These are phyloP conservation scores for Pollenia labialis DNA, from an alignment of 2,888 invertebrate species.

Conservation along the genomic window DNA sequence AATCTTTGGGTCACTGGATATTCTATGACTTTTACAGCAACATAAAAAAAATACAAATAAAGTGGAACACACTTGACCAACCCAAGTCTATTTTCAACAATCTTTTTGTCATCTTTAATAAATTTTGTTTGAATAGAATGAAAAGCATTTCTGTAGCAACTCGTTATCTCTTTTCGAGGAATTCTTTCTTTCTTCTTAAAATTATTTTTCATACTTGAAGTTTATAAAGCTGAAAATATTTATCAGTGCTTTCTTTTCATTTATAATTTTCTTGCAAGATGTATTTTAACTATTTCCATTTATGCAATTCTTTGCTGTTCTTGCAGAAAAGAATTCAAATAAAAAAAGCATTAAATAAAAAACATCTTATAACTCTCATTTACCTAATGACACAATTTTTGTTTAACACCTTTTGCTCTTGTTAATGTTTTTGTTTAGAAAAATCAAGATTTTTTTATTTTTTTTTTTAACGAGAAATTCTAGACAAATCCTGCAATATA, in stretches of 20 bases:
- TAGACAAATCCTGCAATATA: slow-evolving; percentile 52
- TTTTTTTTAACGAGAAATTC: slow-evolving; percentile 1
- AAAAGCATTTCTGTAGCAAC: slow-evolving; percentile 11
- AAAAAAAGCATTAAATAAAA: slow-evolving; percentile 3
- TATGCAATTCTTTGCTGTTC: neutral
- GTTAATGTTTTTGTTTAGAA: slow-evolving; percentile 35
- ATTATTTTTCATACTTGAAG: slow-evolving; percentile 15
- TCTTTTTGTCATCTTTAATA: slow-evolving; percentile 34
- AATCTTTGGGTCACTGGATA: neutral
- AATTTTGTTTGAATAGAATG: slow-evolving; percentile 21
- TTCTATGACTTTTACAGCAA: neutral
- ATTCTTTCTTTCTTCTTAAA: slow-evolving; percentile 44
- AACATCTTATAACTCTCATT: slow-evolving; percentile 58
- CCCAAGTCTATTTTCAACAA: neutral
- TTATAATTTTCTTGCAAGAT: neutral
- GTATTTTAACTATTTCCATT: slow-evolving; percentile 1
- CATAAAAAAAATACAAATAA: neutral
- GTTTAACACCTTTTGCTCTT: slow-evolving; percentile 39
- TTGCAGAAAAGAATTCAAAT: neutral
- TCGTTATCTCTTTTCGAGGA: slow-evolving; percentile 46
- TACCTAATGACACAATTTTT: slow-evolving; percentile 70
- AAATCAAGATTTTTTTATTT: slow-evolving; percentile 29
- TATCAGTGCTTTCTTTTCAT: slow-evolving; percentile 24
- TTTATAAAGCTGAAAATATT: slow-evolving; percentile 18
- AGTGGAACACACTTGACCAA: neutral